These are phyloP conservation scores for Parauchenoglanis punctatus DNA, from an alignment of 2,797 vertebrate species.

Conservation along the genomic window DNA sequence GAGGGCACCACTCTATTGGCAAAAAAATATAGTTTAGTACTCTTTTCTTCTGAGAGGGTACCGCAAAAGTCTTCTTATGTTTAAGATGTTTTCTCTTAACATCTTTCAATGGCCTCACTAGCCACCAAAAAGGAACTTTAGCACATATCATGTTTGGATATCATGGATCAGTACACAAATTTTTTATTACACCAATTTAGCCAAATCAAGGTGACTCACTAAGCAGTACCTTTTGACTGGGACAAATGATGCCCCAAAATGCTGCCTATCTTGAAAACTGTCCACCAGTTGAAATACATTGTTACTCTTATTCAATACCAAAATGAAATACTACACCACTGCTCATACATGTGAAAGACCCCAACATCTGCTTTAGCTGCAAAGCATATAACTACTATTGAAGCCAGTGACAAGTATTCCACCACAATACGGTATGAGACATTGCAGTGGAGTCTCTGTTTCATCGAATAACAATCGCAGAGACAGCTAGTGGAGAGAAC, in stretches of 20 bases:
- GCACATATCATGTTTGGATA: neutral
- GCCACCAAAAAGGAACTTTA: neutral
- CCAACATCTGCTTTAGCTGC: neutral
- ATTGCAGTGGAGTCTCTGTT: constrained; percentile 11
- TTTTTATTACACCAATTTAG: neutral
- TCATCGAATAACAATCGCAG: constrained; percentile 33
- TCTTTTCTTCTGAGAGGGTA: neutral
- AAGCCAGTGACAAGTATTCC: constrained; percentile 6
- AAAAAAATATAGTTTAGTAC: neutral
- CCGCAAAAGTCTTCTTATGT: neutral
- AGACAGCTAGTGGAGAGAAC: constrained; percentile 35
- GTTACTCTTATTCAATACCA: neutral
- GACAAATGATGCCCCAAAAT: neutral
- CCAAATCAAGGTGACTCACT: neutral
- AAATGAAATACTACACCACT: constrained; percentile 23
- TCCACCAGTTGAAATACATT: neutral
- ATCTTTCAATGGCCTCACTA: neutral
- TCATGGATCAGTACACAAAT: neutral
- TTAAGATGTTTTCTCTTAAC: neutral
- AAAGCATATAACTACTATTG: constrained; percentile 23
- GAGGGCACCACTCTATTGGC: neutral
- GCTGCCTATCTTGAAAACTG: neutral
- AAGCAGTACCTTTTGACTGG: neutral
- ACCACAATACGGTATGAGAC: constrained; percentile 26
- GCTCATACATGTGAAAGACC: neutral